phyloP scores from a whole-genome alignment of 2,888 invertebrate genomes.

The Xylota sylvarum region DNA sequence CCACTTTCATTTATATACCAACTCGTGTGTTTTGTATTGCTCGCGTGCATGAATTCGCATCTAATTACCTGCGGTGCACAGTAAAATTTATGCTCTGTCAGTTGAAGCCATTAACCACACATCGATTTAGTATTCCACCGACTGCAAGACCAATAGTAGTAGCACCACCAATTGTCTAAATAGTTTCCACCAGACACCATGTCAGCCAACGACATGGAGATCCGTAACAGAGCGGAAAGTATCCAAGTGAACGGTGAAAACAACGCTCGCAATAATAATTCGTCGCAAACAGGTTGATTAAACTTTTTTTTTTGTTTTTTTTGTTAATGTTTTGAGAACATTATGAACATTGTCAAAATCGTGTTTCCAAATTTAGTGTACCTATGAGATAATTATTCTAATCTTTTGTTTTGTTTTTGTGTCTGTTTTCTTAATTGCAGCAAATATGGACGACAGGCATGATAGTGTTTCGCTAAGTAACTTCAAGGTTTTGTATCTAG shows the following conservation, averaged over 20 bases:
- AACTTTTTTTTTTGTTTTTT: constrained; percentile 2
- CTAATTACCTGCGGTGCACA: constrained; percentile 32
- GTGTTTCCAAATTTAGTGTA: neutral
- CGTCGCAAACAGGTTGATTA: constrained; percentile 57
- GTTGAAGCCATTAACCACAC: constrained; percentile 18
- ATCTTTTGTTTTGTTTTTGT: constrained; percentile 11
- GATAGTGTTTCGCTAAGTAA: constrained; percentile 82
- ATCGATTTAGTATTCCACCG: constrained; percentile 42
- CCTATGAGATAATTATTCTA: constrained; percentile 5
- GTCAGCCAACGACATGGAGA: constrained; percentile 45
- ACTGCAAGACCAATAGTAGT: constrained; percentile 21
- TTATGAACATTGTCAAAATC: neutral
- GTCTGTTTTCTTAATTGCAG: constrained; percentile 64
- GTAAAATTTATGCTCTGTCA: constrained; percentile 50
- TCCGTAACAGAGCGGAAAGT: constrained; percentile 53
- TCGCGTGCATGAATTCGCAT: constrained; percentile 51
- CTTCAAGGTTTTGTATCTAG: constrained; percentile 84
- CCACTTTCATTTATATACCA: constrained; percentile 54
- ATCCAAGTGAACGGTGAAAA: constrained; percentile 45
- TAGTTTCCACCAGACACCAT: constrained; percentile 24
- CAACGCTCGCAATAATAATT: constrained; percentile 1
- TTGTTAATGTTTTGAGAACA: neutral
- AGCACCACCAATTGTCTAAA: neutral
- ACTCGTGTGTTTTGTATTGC: constrained; percentile 6
- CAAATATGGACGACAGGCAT: constrained; percentile 80